A percentile compares a stretch with the other conserved stretches of the same genome.
These are phyloP conservation scores for Himalopsyche anomala DNA, from an alignment of 2,888 invertebrate species.

Conservation along the genomic window DNA sequence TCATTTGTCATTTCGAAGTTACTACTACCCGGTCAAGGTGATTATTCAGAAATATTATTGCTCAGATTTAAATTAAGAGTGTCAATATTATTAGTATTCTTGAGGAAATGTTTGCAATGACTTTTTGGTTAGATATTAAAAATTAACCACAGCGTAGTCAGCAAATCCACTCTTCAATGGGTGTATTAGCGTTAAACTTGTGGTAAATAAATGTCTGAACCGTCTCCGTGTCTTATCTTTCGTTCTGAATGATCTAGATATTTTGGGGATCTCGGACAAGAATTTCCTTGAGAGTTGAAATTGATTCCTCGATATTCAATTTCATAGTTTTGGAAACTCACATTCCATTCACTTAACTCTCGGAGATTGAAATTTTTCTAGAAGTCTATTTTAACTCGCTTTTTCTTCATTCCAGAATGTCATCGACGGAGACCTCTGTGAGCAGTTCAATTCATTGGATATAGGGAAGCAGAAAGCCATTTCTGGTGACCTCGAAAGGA, in stretches of 20 bases:
- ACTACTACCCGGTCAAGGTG: slow-evolving; percentile 97
- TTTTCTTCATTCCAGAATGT: slow-evolving; percentile 85
- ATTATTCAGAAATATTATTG: neutral
- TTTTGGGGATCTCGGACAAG: slow-evolving; percentile 66
- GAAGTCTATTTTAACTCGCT: neutral
- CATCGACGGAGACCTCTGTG: slow-evolving; percentile 98
- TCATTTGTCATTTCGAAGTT: slow-evolving; percentile 97
- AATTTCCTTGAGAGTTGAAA: slow-evolving; percentile 74
- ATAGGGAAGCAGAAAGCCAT: slow-evolving; percentile 95
- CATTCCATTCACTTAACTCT: slow-evolving; percentile 66
- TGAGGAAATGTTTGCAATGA: no score
- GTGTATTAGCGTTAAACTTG: slow-evolving; percentile 69
- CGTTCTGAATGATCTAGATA: slow-evolving; percentile 60
- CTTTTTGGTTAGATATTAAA: slow-evolving; percentile 46
- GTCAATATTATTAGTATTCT: neutral
- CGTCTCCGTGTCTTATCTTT: slow-evolving; percentile 65
- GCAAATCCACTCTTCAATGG: slow-evolving; percentile 68
- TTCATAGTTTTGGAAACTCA: slow-evolving; percentile 74
- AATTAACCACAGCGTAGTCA: slow-evolving; percentile 73
- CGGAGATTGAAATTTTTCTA: neutral
- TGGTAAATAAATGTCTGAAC: slow-evolving; percentile 71
- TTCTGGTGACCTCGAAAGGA: slow-evolving; percentile 94
- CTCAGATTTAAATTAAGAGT: neutral
- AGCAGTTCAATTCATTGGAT: slow-evolving; percentile 98
- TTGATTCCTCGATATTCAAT: slow-evolving; percentile 67